phyloP scores from a whole-genome alignment of 2,113 vertebrate genomes.

The Sialia sialis region DNA sequence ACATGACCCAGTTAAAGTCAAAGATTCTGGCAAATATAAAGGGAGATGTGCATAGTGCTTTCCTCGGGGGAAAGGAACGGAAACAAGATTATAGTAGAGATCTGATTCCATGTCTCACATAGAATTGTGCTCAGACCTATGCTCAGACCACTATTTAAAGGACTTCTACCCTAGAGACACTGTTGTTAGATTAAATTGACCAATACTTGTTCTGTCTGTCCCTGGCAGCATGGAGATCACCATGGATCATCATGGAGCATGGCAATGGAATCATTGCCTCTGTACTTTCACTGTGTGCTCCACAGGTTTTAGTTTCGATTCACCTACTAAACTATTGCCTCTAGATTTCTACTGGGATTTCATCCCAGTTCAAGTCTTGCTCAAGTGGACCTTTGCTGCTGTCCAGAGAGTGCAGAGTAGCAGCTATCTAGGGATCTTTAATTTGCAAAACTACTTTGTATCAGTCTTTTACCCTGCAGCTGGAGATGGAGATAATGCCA shows the following conservation, averaged over 20 bases:
- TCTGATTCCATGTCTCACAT: neutral
- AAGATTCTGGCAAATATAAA: neutral
- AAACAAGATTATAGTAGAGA: neutral
- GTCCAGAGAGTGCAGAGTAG: neutral
- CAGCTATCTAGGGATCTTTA: neutral
- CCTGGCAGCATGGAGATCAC: neutral
- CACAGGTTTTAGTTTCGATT: neutral
- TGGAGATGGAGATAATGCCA: neutral
- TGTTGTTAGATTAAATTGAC: neutral
- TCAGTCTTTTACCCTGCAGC: neutral
- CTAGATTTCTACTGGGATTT: neutral
- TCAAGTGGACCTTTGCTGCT: neutral
- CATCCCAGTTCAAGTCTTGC: neutral
- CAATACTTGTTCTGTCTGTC: neutral
- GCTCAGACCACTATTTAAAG: neutral
- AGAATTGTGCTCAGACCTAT: neutral
- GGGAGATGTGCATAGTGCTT: neutral
- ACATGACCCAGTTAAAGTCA: neutral
- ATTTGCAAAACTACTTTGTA: neutral
- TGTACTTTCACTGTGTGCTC: neutral
- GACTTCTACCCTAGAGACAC: neutral
- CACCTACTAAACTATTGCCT: neutral
- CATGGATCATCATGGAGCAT: neutral
- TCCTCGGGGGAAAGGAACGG: fast-evolving
- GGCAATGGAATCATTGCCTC: neutral